Evolutionary conservation across 92 coral and sea anemone species (phyloP).

Genomic region (Siderastrea siderea): DNA sequence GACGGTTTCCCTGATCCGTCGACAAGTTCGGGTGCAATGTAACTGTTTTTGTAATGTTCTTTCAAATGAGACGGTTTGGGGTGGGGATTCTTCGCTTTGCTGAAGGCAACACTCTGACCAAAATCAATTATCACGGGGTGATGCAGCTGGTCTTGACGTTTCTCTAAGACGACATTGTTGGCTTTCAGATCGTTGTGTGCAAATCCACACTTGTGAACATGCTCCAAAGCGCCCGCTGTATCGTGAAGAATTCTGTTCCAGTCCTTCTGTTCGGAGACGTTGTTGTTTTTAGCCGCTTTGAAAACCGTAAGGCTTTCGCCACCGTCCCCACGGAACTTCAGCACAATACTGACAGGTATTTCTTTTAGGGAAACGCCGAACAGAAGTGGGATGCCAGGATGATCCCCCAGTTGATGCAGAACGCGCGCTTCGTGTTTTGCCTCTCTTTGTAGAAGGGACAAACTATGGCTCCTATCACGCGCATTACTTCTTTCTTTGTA

Average conservation of each 20-base stretch:
- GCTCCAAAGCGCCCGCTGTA: too few species aligned
- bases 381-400: constrained; percentile 58
- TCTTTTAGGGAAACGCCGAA: constrained; percentile 43
- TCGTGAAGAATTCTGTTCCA: constrained; percentile 8
- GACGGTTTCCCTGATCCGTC: too few species aligned
- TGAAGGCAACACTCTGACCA: constrained; percentile 28
- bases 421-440: constrained; percentile 43
- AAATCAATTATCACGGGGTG: constrained; percentile 36
- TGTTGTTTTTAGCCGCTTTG: constrained; percentile 16
- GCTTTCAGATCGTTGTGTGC: too few species aligned
- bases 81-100: constrained; percentile 19
- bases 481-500: constrained; percentile 1
- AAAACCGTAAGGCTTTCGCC: constrained; percentile 20
- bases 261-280: not conserved
- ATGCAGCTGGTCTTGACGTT: constrained; percentile 19
- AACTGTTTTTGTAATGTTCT: not conserved
- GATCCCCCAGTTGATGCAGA: constrained; percentile 46
- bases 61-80: not conserved
- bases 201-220: too few species aligned
- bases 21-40: not conserved
- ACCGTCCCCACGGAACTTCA: constrained; percentile 56
- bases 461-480: not conserved
- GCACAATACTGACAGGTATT: constrained; percentile 22
- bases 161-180: constrained; percentile 33
- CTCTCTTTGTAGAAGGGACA: constrained; percentile 19